A percentile compares a stretch with the other conserved stretches of the same genome.
Conservation (phyloP, 1,140 invertebrate genomes). For the Tenebrio molitor region DNA sequence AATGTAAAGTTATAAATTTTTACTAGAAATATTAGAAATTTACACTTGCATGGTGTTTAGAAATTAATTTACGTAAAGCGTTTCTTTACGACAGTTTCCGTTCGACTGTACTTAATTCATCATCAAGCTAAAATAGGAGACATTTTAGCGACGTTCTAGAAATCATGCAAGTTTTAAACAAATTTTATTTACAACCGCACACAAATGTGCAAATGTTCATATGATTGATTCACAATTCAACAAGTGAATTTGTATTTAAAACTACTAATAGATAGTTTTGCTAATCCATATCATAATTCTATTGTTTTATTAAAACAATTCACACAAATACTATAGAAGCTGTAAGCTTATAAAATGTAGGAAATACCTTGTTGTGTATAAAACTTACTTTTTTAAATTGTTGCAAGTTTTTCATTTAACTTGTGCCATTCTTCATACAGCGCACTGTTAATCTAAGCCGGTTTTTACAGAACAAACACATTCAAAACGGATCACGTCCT, state of each 20-base stretch:
- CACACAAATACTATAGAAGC: slow-evolving; percentile 39
- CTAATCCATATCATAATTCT: slow-evolving; percentile 46
- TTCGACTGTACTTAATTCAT: not conserved
- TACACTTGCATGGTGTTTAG: slow-evolving; percentile 44
- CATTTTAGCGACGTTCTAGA: slow-evolving; percentile 35
- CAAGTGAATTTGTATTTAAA: slow-evolving; percentile 37
- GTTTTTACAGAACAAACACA: no score
- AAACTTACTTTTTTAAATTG: not conserved
- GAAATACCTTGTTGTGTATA: not conserved
- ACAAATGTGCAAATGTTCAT: slow-evolving; percentile 42
- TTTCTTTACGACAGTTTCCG: not conserved
- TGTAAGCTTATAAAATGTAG: slow-evolving; percentile 27
- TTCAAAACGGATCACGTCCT: no score
- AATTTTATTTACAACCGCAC: slow-evolving; percentile 30
- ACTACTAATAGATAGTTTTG: slow-evolving; percentile 45
- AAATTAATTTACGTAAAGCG: not conserved
- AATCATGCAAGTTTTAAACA: slow-evolving; percentile 31
- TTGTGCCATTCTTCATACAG: slow-evolving; percentile 17
- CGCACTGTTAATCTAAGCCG: no score
- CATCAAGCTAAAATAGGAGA: not conserved
- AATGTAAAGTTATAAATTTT: slow-evolving; percentile 40
- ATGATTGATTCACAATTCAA: slow-evolving; percentile 36
- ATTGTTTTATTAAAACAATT: slow-evolving; percentile 37
- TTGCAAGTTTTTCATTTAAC: no score
- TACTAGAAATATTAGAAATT: slow-evolving; percentile 32